A percentile compares a stretch with the other conserved stretches of the same genome.
Evolutionary conservation across 2,888 invertebrate genomes (phyloP).

Genomic region (Adelognathus sp.): DNA sequence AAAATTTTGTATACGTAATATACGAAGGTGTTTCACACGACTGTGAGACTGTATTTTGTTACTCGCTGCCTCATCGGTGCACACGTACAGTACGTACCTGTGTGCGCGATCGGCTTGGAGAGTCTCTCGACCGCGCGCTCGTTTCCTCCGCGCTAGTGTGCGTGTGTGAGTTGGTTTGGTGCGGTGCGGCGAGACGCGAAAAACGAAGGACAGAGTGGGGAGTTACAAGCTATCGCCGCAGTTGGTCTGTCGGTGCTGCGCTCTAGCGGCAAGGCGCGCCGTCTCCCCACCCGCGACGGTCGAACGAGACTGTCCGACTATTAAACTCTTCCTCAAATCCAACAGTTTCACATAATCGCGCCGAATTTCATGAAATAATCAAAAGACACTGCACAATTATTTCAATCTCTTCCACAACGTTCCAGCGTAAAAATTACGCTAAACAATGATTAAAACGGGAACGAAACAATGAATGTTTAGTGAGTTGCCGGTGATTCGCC

Average conservation of each 20-base stretch:
- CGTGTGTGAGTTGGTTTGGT: constrained; percentile 35
- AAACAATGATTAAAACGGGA: background rate
- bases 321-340: constrained; percentile 22
- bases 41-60: background rate
- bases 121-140: constrained; percentile 1
- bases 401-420: too few species aligned
- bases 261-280: constrained; percentile 70
- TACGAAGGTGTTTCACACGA: constrained; percentile 23
- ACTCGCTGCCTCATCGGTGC: background rate
- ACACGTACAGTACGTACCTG: too few species aligned
- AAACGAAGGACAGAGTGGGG: constrained; percentile 30
- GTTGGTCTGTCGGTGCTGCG: constrained; percentile 72
- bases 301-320: constrained; percentile 34
- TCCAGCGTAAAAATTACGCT: background rate
- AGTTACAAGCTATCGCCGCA: constrained; percentile 33
- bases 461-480: constrained; percentile 35
- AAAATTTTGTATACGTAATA: constrained; percentile 69
- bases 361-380: background rate
- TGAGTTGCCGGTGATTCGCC: constrained; percentile 53
- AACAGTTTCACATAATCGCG: background rate
- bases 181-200: constrained; percentile 28
- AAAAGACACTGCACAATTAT: too few species aligned
- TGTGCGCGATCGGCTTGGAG: constrained; percentile 24
- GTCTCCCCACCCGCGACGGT: constrained; percentile 70
- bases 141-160: constrained; percentile 16